Base-by-base conservation (phyloP, 2,888 invertebrate species). In the Trimorus sp. region DNA sequence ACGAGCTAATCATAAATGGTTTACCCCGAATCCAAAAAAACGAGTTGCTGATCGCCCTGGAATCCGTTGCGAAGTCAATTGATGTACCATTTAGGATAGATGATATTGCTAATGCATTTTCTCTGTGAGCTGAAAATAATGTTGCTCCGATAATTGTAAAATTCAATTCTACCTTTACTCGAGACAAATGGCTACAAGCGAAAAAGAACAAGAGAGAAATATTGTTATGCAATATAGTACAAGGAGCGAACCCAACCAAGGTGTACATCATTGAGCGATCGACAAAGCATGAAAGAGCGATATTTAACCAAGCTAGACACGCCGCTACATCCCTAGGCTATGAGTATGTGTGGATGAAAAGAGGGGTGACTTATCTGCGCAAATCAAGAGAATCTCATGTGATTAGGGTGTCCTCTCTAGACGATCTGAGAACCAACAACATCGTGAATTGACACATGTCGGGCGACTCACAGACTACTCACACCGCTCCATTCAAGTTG, bases 81-180 rank as follows among this genome's bases (percentile, higher is more conserved):
- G 45, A 45, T 1, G 6, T 45, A 5, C 9, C 9, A 3, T 45
- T 45, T 5, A 45, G 2, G 1, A 5, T n/a, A 1, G 6, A 45
- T 5, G 45, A 45, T n/a, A n/a, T 45, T 12, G 45, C 45, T 12
- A 45, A 9, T 45, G 45, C 45, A 12, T 45, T 3, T 6, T n/a
- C 9, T 1, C 45, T 45, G 1, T 3, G 6, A 45, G 11, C 2
- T 3, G 6, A n/a, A 5, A 45, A 45, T 45, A 45, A 9, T 2
- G 1, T 6, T 12, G 9, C n/a, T 3, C 16, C 16, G 16, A 16
- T 54, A 26, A 54, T 54, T 54, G 56, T 56, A 7, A 56, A 37
- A 56, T 56, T 56, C 12, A 56, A 37, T n/a, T 56, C 56, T 1
- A 37, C 56, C 12, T 56, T 56, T 56, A 56, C 38, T n/a, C 56